Conservation (phyloP, 2,113 vertebrate genomes). For the Halcyon senegalensis region DNA sequence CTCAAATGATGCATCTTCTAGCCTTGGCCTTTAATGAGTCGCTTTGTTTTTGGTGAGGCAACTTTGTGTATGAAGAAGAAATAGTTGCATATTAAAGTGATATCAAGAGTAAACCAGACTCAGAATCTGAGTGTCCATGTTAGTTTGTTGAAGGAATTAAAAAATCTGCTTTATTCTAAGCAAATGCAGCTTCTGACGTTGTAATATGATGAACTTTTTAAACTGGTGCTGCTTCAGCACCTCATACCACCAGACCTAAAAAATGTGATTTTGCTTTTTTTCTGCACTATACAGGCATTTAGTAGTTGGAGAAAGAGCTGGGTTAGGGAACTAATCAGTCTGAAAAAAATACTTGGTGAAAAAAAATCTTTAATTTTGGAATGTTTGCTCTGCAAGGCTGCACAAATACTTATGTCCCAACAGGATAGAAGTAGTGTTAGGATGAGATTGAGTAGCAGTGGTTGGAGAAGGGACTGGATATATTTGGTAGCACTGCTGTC, state of each 20-base stretch:
- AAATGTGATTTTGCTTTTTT: background rate
- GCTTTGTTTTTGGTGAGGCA: background rate
- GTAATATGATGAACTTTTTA: background rate
- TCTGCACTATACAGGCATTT: background rate
- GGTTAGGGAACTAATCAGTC: background rate
- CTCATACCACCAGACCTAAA: background rate
- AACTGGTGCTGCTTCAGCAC: background rate
- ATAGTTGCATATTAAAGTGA: background rate
- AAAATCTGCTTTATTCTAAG: background rate
- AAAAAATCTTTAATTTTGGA: background rate
- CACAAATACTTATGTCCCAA: background rate
- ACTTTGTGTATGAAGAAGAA: background rate
- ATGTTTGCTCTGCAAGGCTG: background rate
- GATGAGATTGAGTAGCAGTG: background rate
- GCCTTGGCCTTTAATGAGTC: background rate
- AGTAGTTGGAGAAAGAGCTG: background rate
- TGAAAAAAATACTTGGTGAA: background rate
- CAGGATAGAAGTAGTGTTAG: background rate
- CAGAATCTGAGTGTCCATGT: background rate
- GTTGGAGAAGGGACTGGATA: background rate
- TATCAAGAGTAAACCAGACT: background rate
- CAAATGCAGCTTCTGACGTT: background rate
- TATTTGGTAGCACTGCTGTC: background rate
- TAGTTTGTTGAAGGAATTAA: background rate
- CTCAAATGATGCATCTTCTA: background rate